Conservation (phyloP, 1,140 invertebrate species). For the Tetramorium parvispinum region DNA sequence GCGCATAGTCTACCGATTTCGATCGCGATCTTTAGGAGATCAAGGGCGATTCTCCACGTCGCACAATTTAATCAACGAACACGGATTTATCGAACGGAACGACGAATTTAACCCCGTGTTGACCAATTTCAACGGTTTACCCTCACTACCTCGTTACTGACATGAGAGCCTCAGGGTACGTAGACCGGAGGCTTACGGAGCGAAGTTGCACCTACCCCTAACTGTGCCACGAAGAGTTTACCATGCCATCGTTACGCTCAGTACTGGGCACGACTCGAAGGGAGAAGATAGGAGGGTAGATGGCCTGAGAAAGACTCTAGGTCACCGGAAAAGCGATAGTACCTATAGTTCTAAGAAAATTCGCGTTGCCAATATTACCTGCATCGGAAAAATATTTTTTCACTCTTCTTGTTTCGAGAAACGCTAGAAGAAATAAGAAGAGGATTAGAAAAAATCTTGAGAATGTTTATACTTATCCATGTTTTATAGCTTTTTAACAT, state of each 20-base stretch:
- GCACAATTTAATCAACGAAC: conserved; percentile 72
- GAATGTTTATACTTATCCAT: background rate
- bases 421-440: background rate
- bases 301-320: conserved; percentile 5
- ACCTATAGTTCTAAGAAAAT: conserved; percentile 58
- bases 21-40: conserved; percentile 54
- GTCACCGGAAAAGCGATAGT: conserved; percentile 10
- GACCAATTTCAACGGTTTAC: conserved; percentile 75
- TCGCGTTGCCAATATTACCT: conserved; percentile 66
- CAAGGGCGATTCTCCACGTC: conserved; percentile 39
- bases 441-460: background rate
- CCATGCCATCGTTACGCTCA: conserved; percentile 51
- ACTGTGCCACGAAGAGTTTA: conserved; percentile 69
- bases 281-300: background rate
- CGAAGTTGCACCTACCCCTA: conserved; percentile 61
- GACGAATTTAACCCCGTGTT: conserved; percentile 73
- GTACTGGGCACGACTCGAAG: conserved; percentile 7
- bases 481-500: background rate
- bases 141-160: conserved; percentile 66
- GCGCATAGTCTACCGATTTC: conserved; percentile 25
- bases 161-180: conserved; percentile 49
- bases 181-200: conserved; percentile 38
- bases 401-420: conserved; percentile 32
- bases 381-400: conserved; percentile 25
- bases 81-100: conserved; percentile 67